phyloP scores from a whole-genome alignment of 2,113 vertebrate species.

The Heptranchias perlo region DNA sequence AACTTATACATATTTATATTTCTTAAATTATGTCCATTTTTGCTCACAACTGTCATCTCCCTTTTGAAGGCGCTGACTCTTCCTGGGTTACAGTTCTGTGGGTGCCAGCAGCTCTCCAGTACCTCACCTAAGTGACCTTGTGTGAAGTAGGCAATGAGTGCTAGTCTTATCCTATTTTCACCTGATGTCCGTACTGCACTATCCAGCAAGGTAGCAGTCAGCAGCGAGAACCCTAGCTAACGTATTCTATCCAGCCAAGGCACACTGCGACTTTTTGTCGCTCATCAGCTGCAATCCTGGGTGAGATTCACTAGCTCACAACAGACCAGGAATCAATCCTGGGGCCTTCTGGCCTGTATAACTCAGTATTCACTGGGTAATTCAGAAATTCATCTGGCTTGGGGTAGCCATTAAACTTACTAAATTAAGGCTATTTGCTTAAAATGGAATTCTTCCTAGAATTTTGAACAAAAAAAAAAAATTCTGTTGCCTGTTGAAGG shows the following conservation, averaged over 20 bases:
- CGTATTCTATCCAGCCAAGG: not conserved
- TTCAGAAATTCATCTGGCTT: too few species aligned
- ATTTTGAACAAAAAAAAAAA: too few species aligned
- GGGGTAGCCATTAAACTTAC: not conserved
- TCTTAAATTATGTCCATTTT: not conserved
- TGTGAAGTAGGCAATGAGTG: not conserved
- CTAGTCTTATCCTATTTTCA: not conserved
- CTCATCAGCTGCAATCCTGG: not conserved
- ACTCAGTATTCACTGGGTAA: not conserved
- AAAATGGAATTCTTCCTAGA: not conserved
- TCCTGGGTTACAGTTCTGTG: not conserved
- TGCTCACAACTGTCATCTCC: not conserved
- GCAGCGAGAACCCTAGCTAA: not conserved
- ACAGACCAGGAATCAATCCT: too few species aligned
- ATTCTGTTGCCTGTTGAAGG: not conserved
- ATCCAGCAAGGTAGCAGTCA: not conserved
- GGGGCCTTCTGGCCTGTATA: not conserved
- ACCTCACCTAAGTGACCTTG: not conserved
- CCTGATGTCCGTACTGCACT: not conserved
- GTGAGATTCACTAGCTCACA: not conserved
- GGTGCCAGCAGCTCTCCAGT: not conserved
- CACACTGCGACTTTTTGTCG: not conserved
- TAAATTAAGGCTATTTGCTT: not conserved
- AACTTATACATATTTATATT: not conserved
- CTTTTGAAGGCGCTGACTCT: not conserved